Base-by-base conservation (phyloP, 2,113 vertebrate species). In the Haemorhous mexicanus region DNA sequence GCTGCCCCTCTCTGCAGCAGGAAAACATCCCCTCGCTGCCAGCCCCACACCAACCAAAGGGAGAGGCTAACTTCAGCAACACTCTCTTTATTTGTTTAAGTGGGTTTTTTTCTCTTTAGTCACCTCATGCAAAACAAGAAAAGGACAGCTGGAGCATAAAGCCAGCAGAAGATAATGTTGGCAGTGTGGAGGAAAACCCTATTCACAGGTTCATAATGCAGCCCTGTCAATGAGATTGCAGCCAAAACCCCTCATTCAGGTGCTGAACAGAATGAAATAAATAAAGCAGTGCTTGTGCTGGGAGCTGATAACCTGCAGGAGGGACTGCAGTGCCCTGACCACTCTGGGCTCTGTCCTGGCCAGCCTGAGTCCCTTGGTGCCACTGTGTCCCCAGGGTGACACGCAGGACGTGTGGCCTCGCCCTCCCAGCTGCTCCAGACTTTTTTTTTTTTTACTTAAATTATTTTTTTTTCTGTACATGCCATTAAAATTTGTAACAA, bases 391-490 rank as follows among this genome's bases (percentile, higher is more conserved):
- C 2, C 0, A 1, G 30, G 0, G 18, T 1, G 22, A 2, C 15
- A 13, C 18, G 0, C 10, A 2, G 1, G 3, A 13, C 15, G 0
- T 3, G 2, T 0, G 3, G 14, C 13, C 39, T 41, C 3, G 2
- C 56, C 32, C 5, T 0, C 3, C 20, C 26, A 17, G 5, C 53
- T 8, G 10, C 14, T 24, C 7, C 1, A 15, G 35, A 2, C 2
- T 44, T 0, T 2, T 7, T 7, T 2, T 7, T 7, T 15, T 15
- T 14, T 10, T 3, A 21, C 13, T 49, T 6, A 4, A 63, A 37
- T 56, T 35, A 46, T 44, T 74, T 56, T 63, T 83, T 68, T 33
- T 68, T 58, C 76, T 49, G 1, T 26, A 17, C 1, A 2, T 74
- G 73, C 64, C 55, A 14, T 35, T 27, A 12, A 78, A 63, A 81